Percentiles rank a stretch among this genome's conserved stretches.
These are phyloP conservation scores for Nipponacmea schrenckii DNA, from an alignment of 2,888 invertebrate genomes.

Conservation along the genomic window DNA sequence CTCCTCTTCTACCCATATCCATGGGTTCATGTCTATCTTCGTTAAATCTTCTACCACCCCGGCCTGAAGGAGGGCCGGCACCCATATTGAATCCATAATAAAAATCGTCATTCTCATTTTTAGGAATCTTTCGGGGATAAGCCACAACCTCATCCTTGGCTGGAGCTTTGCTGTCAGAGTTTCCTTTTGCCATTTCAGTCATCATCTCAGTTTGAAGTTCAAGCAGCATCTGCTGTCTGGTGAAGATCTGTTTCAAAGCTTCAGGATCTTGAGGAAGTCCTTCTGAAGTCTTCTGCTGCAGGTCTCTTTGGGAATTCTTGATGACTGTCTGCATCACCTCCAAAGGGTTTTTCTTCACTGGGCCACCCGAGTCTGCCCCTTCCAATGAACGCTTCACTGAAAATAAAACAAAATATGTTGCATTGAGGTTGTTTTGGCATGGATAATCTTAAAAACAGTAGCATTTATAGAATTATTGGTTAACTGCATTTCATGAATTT, in stretches of 20 bases:
- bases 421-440: too few relatives aligned
- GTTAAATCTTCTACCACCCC: neutral
- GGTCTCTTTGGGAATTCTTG: neutral
- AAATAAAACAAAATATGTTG: neutral
- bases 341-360: neutral
- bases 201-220: constrained; percentile 3
- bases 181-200: neutral
- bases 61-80: neutral
- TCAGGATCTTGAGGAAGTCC: neutral
- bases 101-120: neutral
- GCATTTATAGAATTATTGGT: too few relatives aligned
- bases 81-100: neutral
- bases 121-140: neutral
- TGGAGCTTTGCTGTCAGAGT: neutral
- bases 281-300: neutral
- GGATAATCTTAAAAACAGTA: too few relatives aligned
- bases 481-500: too few relatives aligned
- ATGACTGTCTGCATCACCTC: constrained; percentile 2
- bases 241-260: neutral
- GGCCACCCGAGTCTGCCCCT: neutral
- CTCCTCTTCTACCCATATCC: neutral
- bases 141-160: neutral
- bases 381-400: neutral
- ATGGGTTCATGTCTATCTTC: neutral
- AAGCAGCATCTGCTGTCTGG: neutral